Base-by-base conservation (phyloP, 2,797 vertebrate genomes). In the Leptatherina wallacei region DNA sequence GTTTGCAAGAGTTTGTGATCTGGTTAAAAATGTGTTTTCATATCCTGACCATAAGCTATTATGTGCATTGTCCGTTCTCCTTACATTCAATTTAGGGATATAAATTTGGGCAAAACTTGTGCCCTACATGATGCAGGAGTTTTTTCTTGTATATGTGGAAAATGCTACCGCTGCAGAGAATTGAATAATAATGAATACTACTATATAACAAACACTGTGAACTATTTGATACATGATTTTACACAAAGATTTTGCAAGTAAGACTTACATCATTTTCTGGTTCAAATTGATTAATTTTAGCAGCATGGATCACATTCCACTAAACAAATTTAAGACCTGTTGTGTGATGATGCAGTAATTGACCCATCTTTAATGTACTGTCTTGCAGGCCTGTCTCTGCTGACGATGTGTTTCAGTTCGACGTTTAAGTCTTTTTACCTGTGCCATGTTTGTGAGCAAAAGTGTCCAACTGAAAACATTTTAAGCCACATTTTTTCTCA, bases 391-490 rank as follows among this genome's bases (percentile, higher is more conserved):
- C 52, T 89, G 70, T 85, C 82, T 55, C 33, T 84, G 49, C 20
- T 92, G 69, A 90, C 88, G 0, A 0, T 88, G 11, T 93, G 90
- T 75, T 79, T 89, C 24, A 76, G 65, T 59, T 4, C 13, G 47
- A 9, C n/a, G 0, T 0, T 0, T 1, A 0, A 0, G 0, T 0
- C 0, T 12, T 88, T 90, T 56, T 94, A 92, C 74, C 73, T 94
- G 33, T 94, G 93, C 70, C 93, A 92, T 11, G 6, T 67, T 58
- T 94, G 93, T 76, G 80, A 81, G 42, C 51, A 83, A 16, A 78
- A 14, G 4, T 49, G 57, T 70, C 1, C 1, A 1, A 0, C 24
- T 14, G 0, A 4, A 0, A 6, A 0, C 0, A 75, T 92, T n/a
- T 0, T 36, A 0, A 0, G 0, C 0, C 92, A 93, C 81, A 32